A percentile compares a stretch with the other conserved stretches of the same genome.
Conservation (phyloP, 1,140 invertebrate species). For the Drosophila tani region DNA sequence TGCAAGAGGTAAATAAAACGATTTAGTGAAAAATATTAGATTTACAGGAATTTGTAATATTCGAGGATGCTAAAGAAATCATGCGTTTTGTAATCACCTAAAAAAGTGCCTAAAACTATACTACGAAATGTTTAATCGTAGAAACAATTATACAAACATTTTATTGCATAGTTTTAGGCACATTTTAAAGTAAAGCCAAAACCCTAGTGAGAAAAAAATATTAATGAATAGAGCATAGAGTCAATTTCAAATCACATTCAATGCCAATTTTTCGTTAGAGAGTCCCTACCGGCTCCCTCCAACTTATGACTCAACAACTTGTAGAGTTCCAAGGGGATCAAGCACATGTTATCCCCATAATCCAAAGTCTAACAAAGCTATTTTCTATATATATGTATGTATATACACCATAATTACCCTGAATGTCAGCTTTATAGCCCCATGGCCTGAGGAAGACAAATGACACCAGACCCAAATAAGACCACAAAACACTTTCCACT, state of each 20-base stretch:
- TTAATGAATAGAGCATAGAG: background rate
- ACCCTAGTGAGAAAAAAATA: too few relatives aligned
- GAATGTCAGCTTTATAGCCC: slow-evolving; percentile 19
- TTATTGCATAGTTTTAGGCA: too few relatives aligned
- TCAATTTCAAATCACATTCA: background rate
- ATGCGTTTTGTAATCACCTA: too few relatives aligned
- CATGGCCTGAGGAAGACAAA: slow-evolving; percentile 35
- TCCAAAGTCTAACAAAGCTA: slow-evolving; percentile 22
- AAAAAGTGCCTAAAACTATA: too few relatives aligned
- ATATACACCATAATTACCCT: slow-evolving; percentile 24
- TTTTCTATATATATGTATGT: slow-evolving; percentile 14
- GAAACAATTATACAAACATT: too few relatives aligned
- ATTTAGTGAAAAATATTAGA: too few relatives aligned
- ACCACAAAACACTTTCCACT: slow-evolving; percentile 24
- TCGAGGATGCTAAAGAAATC: too few relatives aligned
- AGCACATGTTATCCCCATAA: slow-evolving; percentile 27
- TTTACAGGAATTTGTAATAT: too few relatives aligned
- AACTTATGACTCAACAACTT: slow-evolving; percentile 4
- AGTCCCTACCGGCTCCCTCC: too few relatives aligned
- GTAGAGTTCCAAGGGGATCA: slow-evolving; percentile 6
- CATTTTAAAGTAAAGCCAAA: too few relatives aligned
- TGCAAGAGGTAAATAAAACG: too few relatives aligned
- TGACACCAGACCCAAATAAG: slow-evolving; percentile 22
- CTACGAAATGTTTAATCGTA: too few relatives aligned
- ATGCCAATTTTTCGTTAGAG: background rate